Evolutionary conservation across 1,140 invertebrate genomes (phyloP).

Genomic region (Rhyacophila brunnea): DNA sequence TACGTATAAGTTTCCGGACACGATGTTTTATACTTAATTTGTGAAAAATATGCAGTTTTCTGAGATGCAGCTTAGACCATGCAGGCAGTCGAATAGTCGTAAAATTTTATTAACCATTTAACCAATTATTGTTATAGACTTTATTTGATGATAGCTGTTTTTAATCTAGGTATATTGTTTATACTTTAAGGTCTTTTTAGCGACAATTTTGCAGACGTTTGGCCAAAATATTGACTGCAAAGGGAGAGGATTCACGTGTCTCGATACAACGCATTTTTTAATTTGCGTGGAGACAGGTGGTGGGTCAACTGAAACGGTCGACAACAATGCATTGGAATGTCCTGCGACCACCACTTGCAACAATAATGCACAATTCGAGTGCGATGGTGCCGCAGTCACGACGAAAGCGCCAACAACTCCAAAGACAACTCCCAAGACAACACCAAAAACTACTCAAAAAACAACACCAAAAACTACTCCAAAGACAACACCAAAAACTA

Average conservation of each 20-base stretch:
- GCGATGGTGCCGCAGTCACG: constrained; percentile 11
- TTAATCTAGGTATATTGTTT: too few relatives aligned
- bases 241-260: constrained; percentile 48
- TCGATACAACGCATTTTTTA: constrained; percentile 50
- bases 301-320: constrained; percentile 43
- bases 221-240: constrained; percentile 38
- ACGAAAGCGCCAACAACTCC: too few relatives aligned
- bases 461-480: not conserved
- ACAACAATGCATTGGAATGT: constrained; percentile 44
- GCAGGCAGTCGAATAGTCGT: too few relatives aligned
- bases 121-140: too few relatives aligned
- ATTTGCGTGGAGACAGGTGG: constrained; percentile 50
- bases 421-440: not conserved
- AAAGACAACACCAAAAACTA: not conserved
- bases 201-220: too few relatives aligned
- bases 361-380: constrained; percentile 43
- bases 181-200: too few relatives aligned
- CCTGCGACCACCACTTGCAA: constrained; percentile 42
- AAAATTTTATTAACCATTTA: too few relatives aligned
- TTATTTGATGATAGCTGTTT: too few relatives aligned
- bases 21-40: too few relatives aligned
- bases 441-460: not conserved
- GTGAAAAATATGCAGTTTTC: too few relatives aligned
- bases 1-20: too few relatives aligned
- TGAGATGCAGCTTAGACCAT: too few relatives aligned